phyloP scores from a whole-genome alignment of 92 coral and sea anemone genomes.

The Porites lobata region DNA sequence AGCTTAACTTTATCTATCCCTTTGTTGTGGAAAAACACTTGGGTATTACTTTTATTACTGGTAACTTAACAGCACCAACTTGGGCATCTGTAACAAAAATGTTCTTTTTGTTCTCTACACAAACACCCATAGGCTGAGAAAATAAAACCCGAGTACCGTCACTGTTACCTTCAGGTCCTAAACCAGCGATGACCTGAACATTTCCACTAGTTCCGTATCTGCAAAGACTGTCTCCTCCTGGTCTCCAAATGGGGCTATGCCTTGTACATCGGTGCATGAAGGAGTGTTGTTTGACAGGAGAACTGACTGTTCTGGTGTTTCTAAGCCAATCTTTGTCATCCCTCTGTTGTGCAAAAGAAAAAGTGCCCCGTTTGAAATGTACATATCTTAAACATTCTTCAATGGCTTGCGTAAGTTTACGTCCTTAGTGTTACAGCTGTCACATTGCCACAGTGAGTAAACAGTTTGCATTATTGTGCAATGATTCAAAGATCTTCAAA shows the following conservation, averaged over 20 bases:
- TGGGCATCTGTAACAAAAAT: conserved; percentile 41
- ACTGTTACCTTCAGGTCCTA: conserved; percentile 32
- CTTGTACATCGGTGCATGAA: not conserved
- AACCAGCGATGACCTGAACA: conserved; percentile 25
- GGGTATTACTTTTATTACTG: not conserved
- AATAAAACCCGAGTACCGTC: conserved; percentile 27
- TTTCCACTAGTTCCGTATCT: not conserved
- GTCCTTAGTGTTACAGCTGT: too few relatives aligned
- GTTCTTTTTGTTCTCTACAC: conserved; percentile 21
- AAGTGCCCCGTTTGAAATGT: conserved; percentile 33
- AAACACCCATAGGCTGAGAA: conserved; percentile 45
- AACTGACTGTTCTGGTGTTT: conserved; percentile 15
- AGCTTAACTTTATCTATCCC: too few relatives aligned
- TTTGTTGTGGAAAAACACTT: too few relatives aligned
- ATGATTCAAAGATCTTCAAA: too few relatives aligned
- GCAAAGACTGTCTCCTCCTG: conserved; percentile 21
- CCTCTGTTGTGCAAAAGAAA: conserved; percentile 29
- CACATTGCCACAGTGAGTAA: too few relatives aligned
- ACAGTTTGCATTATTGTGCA: too few relatives aligned
- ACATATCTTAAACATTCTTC: too few relatives aligned
- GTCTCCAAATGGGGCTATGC: conserved; percentile 28
- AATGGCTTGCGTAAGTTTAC: too few relatives aligned
- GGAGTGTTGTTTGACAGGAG: conserved; percentile 16
- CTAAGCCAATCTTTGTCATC: conserved; percentile 25
- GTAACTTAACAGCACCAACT: conserved; percentile 29